Evolutionary conservation across 2,797 vertebrate genomes (phyloP).

Genomic region (Pterois miles): DNA sequence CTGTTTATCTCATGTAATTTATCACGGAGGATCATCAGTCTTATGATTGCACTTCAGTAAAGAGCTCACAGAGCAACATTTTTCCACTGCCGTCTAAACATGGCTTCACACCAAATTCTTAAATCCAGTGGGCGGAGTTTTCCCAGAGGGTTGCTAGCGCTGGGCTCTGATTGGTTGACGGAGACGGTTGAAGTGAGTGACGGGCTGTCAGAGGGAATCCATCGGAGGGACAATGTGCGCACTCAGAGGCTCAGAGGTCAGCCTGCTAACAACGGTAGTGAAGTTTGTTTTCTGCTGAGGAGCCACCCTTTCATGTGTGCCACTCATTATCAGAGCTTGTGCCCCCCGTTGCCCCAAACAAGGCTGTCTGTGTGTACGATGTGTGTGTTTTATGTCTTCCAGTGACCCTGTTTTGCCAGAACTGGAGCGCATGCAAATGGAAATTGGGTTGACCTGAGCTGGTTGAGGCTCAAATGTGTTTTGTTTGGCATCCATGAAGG

Average conservation of each 20-base stretch:
- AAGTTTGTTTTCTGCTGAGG: conserved; percentile 72
- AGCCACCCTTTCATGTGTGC: conserved; percentile 76
- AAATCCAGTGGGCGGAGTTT: conserved; percentile 32
- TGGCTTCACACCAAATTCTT: conserved; percentile 39
- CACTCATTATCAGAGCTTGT: conserved; percentile 71
- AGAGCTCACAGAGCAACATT: conserved; percentile 26
- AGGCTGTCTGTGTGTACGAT: conserved; percentile 61
- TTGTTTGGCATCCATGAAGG: conserved; percentile 56
- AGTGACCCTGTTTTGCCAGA: conserved; percentile 69
- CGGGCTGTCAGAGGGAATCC: conserved; percentile 69
- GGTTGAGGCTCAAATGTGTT: conserved; percentile 60
- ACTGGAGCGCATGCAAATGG: conserved; percentile 68
- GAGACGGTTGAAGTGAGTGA: conserved; percentile 65
- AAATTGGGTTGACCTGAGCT: conserved; percentile 68
- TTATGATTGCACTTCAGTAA: conserved; percentile 21
- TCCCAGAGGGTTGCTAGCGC: conserved; percentile 25
- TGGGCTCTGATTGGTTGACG: conserved; percentile 49
- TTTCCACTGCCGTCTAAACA: conserved; percentile 49
- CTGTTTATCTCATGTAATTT: conserved; percentile 44
- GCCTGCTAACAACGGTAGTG: conserved; percentile 71
- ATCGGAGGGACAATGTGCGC: conserved; percentile 64
- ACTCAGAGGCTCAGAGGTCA: conserved; percentile 71
- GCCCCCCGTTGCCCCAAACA: conserved; percentile 60
- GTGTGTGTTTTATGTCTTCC: conserved; percentile 54
- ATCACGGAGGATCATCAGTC: conserved; percentile 22